Base-by-base conservation (phyloP, 2,888 invertebrate genomes). In the Ischnura elegans region DNA sequence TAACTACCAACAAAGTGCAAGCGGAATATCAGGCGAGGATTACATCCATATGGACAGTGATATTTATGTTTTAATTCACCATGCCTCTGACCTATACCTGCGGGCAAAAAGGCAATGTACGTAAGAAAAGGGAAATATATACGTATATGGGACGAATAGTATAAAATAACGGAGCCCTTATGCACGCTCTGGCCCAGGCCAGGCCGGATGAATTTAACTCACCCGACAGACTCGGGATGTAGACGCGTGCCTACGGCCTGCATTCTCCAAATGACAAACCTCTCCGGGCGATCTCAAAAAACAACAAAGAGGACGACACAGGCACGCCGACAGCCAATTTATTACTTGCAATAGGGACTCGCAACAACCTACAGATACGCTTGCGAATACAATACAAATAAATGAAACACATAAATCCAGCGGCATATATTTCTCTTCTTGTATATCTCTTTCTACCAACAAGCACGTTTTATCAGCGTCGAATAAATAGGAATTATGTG, bases 271-370 rank as follows among this genome's bases (percentile, higher is more conserved):
- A 76, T 76, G 76, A 76, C 76, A 10, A 61, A 76, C 36, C 76
- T 76, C 76, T 76, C 76, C 76, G 76, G 76, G 76, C 76, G 76
- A 36, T 76, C 76, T n/a, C 4, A 36, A 29, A 76, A 76, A 76
- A 76, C 36, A 76, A 76, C 36, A 21, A 16, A n/a, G 36, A 25
- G 36, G 76, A 76, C 8, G 19, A 19, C 2, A 2, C 13, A 1
- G 25, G 36, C 8, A 29, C n/a, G 66, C 66, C 66, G 19, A 3
- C 25, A 8, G 36, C 36, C 76, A 16, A 76, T 76, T 76, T 76
- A 76, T 76, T 76, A 76, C 29, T 76, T 36, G 16, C 36, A 76
- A 76, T 76, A 36, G 76, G 76, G 76, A 10, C 76, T 36, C 76
- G 76, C 76, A 36, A 29, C 36, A n/a, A 36, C 76, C 29, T 36